Evolutionary conservation across 2,797 vertebrate species (phyloP), one percentile per base, ranked within the genome.

Genomic region (Morelia viridis): DNA sequence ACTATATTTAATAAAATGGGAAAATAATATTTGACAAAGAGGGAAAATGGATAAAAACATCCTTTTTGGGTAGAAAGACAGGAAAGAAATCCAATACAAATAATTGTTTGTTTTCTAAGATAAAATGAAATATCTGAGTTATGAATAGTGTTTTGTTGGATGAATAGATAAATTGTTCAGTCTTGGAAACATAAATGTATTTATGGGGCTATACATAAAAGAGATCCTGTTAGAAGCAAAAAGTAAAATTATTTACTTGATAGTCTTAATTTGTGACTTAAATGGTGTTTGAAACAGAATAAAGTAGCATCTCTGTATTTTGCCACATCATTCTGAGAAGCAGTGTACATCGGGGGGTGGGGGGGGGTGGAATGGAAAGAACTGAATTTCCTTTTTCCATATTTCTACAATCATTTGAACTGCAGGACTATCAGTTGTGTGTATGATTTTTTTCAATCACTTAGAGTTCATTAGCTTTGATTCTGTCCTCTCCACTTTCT

Each of bases 381-480:
- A 71, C 31, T 35, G n/a, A 7, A 0, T 76, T 46, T 76, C 8
- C 19, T 9, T 24, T 41, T 46, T 71, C 31, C 0, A 0, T 8
- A 80, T 9, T 35, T 80, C 19, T 80, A 80, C 35, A 80, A 24
- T 93, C 96, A 95, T 93, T 95, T 96, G 96, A 95, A 96, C 95
- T 96, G 95, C 12, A 89, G 97, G 94, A 89, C 91, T 56, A 88
- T 96, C 92, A 91, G 96, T 97, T 97, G 76, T 96, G 4, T 71
- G 65, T 71, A 7, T 91, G 4, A 11, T 65, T 94, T 93, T 61
- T 13, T 6, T 3, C 15, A 41, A 31, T 76, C 41, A 22, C 41
- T 76, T 76, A 8, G 13, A 19, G 31, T 76, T 41, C 41, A 41
- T 22, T 76, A 41, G 35, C 35, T 19, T 71, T 76, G 65, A 76